Evolutionary conservation across 2,797 vertebrate genomes (phyloP), one percentile per base, ranked within the genome.

Genomic region (Eleutherodactylus coqui): DNA sequence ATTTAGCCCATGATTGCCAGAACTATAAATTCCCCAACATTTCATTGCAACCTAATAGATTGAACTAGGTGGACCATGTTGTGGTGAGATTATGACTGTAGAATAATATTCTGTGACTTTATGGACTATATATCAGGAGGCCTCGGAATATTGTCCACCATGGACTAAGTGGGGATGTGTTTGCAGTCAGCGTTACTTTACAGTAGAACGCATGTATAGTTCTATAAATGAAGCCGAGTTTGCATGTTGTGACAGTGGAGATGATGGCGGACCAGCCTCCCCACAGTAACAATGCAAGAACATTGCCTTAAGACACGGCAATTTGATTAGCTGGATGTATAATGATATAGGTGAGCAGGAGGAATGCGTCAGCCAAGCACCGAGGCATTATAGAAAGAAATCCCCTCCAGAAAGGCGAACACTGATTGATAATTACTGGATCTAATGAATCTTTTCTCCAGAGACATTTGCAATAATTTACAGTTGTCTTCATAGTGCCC

Each of bases 391-490:
- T 34, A 53, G 8, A 60, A 8, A 47, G 19, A 49, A 13, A 43
- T 83, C 82, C 82, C 81, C 55, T 75, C 70, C 82, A 82, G 82
- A 76, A 8, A 75, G 80, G 5, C 9, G 8, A 60, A 60, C 21
- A 10, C 38, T 60, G 82, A 64, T n/a, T 34, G 82, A 83, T 84
- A 67, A 76, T 84, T 32, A 51, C 73, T 62, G 82, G 29, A 45
- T 64, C 82, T 76, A 83, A 84, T 84, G 82, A 84, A 84, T 84
- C 53, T 84, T 64, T 21, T 76, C 70, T 62, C 24, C 51, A 3
- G 3, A 76, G 82, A 84, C 82, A 60, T 83, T 83, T 45, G 5
- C 41, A 29, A 77, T 84, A 67, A 84, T 84, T 84, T 43, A 84
- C 55, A 62, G 21, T 41, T 41, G 32, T 62, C 45, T 32, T 45